Evolutionary conservation across 2,888 invertebrate genomes (phyloP).

Genomic region (Anoplius nigerrimus): DNA sequence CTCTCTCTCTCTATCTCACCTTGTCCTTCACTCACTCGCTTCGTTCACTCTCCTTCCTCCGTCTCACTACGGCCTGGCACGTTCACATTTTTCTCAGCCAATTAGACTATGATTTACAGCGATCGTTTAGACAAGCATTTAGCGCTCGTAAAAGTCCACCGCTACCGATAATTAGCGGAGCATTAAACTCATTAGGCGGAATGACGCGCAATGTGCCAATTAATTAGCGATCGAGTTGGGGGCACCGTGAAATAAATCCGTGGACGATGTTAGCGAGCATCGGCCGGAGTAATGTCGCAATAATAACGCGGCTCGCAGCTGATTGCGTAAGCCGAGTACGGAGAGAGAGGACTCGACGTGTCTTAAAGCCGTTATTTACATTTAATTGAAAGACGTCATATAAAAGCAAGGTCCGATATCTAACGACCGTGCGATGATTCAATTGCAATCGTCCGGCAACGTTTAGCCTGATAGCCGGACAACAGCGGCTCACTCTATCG

Average conservation of each 20-base stretch:
- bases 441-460: too few relatives aligned
- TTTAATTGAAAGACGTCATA: too few relatives aligned
- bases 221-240: slow-evolving; percentile 51
- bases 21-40: neutral
- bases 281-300: neutral
- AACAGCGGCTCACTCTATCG: too few relatives aligned
- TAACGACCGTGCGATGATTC: too few relatives aligned
- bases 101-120: slow-evolving; percentile 63
- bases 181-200: slow-evolving; percentile 59
- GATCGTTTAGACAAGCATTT: slow-evolving; percentile 56
- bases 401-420: too few relatives aligned
- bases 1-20: slow-evolving; percentile 1
- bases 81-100: slow-evolving; percentile 34
- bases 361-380: slow-evolving; percentile 11
- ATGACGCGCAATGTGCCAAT: slow-evolving; percentile 55
- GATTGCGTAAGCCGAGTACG: neutral
- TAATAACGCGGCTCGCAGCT: too few relatives aligned
- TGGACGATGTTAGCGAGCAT: neutral
- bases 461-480: too few relatives aligned
- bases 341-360: neutral
- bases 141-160: slow-evolving; percentile 57
- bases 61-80: slow-evolving; percentile 6
- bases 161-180: slow-evolving; percentile 60
- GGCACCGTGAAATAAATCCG: slow-evolving; percentile 36
- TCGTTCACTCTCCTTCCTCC: neutral